phyloP scores from a whole-genome alignment of 2,797 vertebrate genomes.

The Petrocephalus schoutedeni region DNA sequence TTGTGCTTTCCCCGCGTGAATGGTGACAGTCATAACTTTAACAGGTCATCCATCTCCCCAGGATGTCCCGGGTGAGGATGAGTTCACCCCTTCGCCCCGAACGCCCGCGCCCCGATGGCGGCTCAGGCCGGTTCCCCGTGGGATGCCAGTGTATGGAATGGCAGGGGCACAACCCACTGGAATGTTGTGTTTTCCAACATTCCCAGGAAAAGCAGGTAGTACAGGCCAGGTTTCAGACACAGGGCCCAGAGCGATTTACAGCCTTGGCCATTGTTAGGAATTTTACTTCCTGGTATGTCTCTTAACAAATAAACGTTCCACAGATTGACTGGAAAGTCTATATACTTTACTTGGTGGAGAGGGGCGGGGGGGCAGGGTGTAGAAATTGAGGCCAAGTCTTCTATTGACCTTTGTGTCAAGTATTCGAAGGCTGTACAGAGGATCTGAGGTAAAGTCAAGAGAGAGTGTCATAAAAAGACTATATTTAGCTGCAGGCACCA shows the following conservation, averaged over 20 bases:
- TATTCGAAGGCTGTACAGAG: background rate
- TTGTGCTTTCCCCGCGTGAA: background rate
- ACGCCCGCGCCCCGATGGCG: background rate
- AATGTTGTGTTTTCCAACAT: conserved; percentile 28
- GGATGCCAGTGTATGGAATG: conserved; percentile 18
- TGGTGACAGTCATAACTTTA: conserved; percentile 16
- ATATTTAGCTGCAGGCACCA: background rate
- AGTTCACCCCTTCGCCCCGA: background rate
- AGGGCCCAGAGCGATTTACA: conserved; percentile 33
- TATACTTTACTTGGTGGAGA: background rate
- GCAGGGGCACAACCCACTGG: conserved; percentile 34
- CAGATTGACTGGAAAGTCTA: conserved; percentile 15
- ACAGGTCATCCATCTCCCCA: background rate
- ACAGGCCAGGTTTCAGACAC: conserved; percentile 35
- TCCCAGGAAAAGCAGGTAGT: conserved; percentile 33
- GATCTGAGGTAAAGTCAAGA: background rate
- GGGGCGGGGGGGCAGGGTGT: background rate
- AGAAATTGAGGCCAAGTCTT: background rate
- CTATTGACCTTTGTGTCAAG: background rate
- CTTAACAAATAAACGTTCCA: conserved; percentile 60
- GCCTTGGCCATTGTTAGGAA: conserved; percentile 57
- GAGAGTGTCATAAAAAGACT: background rate
- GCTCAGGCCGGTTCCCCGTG: background rate
- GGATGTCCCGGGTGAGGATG: background rate
- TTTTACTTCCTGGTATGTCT: conserved; percentile 56